phyloP scores from a whole-genome alignment of 1,140 invertebrate species.

The Diploscapter pachys region DNA sequence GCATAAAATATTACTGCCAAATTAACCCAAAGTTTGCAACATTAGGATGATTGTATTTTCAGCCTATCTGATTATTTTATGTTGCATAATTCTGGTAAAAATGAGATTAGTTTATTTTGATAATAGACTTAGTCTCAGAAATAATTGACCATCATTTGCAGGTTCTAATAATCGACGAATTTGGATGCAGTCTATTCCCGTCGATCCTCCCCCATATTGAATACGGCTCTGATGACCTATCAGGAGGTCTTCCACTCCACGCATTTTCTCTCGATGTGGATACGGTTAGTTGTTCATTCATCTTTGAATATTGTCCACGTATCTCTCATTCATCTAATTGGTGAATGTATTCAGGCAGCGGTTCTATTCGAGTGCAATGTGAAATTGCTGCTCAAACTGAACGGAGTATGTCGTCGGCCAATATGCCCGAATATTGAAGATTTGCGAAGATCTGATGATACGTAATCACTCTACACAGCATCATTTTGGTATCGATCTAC shows the following conservation, averaged over 20 bases:
- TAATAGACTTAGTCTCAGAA: slow-evolving; percentile 14
- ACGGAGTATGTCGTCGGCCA: slow-evolving; percentile 46
- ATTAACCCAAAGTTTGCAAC: too few relatives aligned
- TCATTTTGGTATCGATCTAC: too few relatives aligned
- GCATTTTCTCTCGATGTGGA: slow-evolving; percentile 51
- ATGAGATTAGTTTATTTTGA: too few relatives aligned
- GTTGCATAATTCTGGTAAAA: too few relatives aligned
- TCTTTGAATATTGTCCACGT: not conserved
- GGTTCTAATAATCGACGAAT: slow-evolving; percentile 51
- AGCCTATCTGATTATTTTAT: too few relatives aligned
- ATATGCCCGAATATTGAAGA: slow-evolving; percentile 21
- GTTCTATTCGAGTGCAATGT: slow-evolving; percentile 49
- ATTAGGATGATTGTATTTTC: too few relatives aligned
- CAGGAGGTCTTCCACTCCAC: slow-evolving; percentile 39
- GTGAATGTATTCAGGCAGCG: slow-evolving; percentile 40
- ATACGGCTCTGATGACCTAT: slow-evolving; percentile 38
- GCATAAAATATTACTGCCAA: slow-evolving; percentile 4
- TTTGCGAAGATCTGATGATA: too few relatives aligned
- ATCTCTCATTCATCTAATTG: not conserved
- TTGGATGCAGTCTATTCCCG: slow-evolving; percentile 46
- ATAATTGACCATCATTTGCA: not conserved
- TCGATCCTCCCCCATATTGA: slow-evolving; percentile 41
- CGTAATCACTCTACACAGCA: too few relatives aligned
- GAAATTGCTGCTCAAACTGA: slow-evolving; percentile 44
- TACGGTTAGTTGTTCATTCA: slow-evolving; percentile 32